Evolutionary conservation across 2,113 vertebrate species (phyloP).

Genomic region (Eonycteris spelaea): DNA sequence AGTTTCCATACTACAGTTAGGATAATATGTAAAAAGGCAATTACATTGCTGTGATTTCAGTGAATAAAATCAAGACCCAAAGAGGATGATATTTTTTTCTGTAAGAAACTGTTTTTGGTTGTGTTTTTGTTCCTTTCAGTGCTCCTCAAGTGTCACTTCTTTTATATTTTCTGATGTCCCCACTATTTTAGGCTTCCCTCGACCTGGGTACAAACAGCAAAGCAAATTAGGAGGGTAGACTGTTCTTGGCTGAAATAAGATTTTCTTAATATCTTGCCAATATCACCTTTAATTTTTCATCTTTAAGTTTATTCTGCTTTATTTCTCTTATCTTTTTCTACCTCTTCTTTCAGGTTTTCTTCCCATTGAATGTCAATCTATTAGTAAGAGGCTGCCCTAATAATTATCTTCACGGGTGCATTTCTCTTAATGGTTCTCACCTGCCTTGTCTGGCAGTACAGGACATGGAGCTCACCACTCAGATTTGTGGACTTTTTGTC

Average conservation of each 20-base stretch:
- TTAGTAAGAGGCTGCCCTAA: not conserved
- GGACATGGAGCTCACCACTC: not conserved
- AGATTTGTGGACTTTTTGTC: not conserved
- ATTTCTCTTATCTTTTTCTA: not conserved
- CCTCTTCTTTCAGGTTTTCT: not conserved
- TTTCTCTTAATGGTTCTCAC: not conserved
- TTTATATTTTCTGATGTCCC: not conserved
- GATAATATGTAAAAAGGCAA: not conserved
- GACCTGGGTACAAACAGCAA: not conserved
- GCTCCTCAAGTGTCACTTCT: not conserved
- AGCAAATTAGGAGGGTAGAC: not conserved
- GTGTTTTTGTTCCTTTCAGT: not conserved
- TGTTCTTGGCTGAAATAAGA: not conserved
- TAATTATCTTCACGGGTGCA: not conserved
- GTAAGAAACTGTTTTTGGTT: not conserved
- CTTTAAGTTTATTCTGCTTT: not conserved
- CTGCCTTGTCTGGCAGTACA: not conserved
- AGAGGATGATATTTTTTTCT: not conserved
- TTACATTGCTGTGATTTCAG: not conserved
- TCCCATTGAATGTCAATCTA: not conserved
- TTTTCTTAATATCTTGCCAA: not conserved
- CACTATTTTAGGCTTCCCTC: not conserved
- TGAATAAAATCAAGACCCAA: not conserved
- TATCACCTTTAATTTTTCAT: conserved; percentile 23
- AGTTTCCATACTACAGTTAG: not conserved